These are phyloP conservation scores for Dasypus novemcinctus DNA, from an alignment of 2,113 vertebrate species.

Conservation along the genomic window DNA sequence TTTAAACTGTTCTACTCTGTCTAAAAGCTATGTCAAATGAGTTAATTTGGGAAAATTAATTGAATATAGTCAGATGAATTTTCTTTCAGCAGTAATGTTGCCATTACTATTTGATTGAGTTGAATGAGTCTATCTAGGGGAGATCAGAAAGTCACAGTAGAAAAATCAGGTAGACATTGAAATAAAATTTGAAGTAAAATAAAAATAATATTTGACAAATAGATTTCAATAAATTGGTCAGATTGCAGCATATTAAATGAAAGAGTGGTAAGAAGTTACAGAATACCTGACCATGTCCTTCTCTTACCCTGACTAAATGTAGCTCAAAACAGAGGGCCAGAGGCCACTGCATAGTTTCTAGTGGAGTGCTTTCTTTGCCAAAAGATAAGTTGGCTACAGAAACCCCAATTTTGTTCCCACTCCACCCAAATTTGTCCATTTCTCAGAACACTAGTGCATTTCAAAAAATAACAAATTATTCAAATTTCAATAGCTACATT, in stretches of 20 bases:
- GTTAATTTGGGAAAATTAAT: too few species aligned
- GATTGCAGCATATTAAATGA: background rate
- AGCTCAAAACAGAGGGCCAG: too few species aligned
- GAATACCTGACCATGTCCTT: background rate
- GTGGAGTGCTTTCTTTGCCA: fast-evolving
- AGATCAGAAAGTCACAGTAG: too few species aligned
- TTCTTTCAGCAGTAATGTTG: too few species aligned
- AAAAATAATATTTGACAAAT: too few species aligned
- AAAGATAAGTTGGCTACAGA: background rate
- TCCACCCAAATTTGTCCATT: background rate
- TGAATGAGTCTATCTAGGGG: too few species aligned
- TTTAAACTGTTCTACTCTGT: background rate
- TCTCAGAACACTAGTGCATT: background rate
- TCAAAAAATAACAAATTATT: background rate
- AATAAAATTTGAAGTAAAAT: too few species aligned
- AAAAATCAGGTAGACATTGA: too few species aligned
- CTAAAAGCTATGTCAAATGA: too few species aligned
- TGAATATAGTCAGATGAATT: too few species aligned
- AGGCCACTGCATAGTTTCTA: fast-evolving
- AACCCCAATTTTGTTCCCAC: background rate
- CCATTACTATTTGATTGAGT: too few species aligned
- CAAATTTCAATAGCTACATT: background rate
- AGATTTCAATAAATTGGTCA: background rate
- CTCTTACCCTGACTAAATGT: background rate
- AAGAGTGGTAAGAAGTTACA: background rate